Percentiles rank a stretch among this genome's conserved stretches.
Evolutionary conservation across 37 sponge, comb jelly and placozoan genomes (phyloP).

Genomic region (Amphimedon queenslandica): DNA sequence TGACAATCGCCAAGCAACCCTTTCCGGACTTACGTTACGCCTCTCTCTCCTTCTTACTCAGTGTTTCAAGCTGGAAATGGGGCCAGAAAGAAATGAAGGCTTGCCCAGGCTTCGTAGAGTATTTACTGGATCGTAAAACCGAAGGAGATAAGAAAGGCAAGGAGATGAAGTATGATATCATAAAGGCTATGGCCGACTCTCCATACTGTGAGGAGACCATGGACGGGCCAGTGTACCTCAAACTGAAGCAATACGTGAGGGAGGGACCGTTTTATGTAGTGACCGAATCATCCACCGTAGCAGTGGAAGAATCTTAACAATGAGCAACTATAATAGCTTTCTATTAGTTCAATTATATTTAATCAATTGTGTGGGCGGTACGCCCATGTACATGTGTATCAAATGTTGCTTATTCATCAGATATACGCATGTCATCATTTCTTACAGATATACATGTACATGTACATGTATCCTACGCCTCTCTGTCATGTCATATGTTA

Average conservation of each 20-base stretch:
- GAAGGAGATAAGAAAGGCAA: conserved; percentile 40
- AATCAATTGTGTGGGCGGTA: no score
- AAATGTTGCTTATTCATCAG: no score
- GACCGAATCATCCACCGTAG: conserved; percentile 38
- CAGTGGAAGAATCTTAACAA: conserved; percentile 43
- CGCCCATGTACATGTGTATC: no score
- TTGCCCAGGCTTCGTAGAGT: conserved; percentile 62
- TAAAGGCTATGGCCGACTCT: conserved; percentile 6
- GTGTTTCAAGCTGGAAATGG: conserved; percentile 43
- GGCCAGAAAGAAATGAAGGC: conserved; percentile 35
- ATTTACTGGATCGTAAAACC: conserved; percentile 52
- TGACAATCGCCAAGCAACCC: conserved; percentile 50
- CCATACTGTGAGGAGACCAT: conserved; percentile 22
- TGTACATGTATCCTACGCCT: no score
- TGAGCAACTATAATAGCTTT: no score
- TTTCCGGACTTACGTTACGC: conserved; percentile 48
- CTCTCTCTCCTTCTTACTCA: conserved; percentile 20
- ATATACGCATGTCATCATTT: no score
- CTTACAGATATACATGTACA: no score
- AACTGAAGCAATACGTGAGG: conserved; percentile 46
- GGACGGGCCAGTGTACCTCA: conserved; percentile 25
- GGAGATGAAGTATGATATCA: conserved; percentile 57
- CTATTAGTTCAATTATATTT: no score
- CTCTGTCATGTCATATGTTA: no score
- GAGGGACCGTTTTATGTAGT: conserved; percentile 63